These are phyloP conservation scores for Porites lobata DNA, from an alignment of 92 coral and sea anemone genomes.

Conservation along the genomic window DNA sequence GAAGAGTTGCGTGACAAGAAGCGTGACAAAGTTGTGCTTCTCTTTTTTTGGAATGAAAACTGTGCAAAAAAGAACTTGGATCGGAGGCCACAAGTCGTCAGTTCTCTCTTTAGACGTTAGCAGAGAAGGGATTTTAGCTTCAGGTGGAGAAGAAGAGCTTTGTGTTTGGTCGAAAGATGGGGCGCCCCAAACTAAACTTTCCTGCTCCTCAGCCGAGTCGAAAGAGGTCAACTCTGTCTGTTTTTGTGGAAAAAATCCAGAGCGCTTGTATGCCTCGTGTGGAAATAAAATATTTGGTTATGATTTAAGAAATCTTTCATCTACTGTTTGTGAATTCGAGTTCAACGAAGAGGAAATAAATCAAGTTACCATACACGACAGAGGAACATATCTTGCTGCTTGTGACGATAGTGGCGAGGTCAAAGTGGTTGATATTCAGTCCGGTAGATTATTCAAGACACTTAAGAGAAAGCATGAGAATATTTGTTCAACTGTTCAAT, in stretches of 20 bases:
- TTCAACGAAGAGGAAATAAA: conserved; percentile 92
- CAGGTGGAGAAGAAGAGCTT: conserved; percentile 92
- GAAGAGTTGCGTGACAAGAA: conserved; percentile 32
- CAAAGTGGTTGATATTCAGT: conserved; percentile 80
- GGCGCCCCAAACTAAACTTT: conserved; percentile 62
- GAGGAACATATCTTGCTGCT: conserved; percentile 84
- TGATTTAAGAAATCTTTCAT: conserved; percentile 77
- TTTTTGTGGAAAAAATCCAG: conserved; percentile 73
- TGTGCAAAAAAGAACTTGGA: conserved; percentile 76
- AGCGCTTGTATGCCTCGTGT: conserved; percentile 84
- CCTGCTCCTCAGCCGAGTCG: conserved; percentile 12
- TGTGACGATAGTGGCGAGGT: conserved; percentile 94
- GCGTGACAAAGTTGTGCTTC: neutral
- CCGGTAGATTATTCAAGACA: conserved; percentile 81
- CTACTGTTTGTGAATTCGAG: conserved; percentile 71
- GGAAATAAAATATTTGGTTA: conserved; percentile 79
- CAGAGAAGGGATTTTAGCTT: conserved; percentile 81
- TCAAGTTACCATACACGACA: conserved; percentile 80
- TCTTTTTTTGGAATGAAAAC: neutral
- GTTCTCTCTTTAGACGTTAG: conserved; percentile 86
- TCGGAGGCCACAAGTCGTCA: conserved; percentile 86
- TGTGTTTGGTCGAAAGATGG: conserved; percentile 92
- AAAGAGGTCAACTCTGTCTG: conserved; percentile 75
- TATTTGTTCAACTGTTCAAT: conserved; percentile 93
- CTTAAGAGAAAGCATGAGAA: conserved; percentile 77